A percentile compares a stretch with the other conserved stretches of the same genome.
Conservation (phyloP, 1,140 invertebrate genomes). For the Scaptomyza pallida region DNA sequence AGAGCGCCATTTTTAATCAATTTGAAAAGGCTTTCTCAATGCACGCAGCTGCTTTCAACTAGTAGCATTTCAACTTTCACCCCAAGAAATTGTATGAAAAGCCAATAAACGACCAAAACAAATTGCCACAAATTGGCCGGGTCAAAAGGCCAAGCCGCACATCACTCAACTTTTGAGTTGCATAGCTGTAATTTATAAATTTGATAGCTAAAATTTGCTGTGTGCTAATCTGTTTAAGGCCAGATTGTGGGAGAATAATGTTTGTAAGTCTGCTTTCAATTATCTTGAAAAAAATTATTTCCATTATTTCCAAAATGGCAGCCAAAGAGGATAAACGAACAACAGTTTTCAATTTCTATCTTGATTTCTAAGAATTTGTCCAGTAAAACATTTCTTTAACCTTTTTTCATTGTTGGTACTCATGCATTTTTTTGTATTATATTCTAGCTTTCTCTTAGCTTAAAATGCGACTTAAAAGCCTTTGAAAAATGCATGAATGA, state of each 20-base stretch:
- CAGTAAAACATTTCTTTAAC: too few species aligned
- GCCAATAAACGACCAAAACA: conserved; percentile 31
- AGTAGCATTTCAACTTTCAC: conserved; percentile 12
- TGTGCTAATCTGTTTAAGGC: neutral
- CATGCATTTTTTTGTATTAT: neutral
- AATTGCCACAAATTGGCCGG: conserved; percentile 35
- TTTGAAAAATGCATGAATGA: conserved; percentile 56
- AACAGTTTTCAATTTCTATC: neutral
- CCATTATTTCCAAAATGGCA: neutral
- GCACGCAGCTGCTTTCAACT: conserved; percentile 12
- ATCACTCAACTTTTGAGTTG: conserved; percentile 8
- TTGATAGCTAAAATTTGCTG: neutral
- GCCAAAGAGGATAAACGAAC: neutral
- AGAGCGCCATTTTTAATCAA: conserved; percentile 32
- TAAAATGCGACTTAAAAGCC: conserved; percentile 40
- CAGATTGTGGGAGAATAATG: neutral
- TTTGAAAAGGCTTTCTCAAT: conserved; percentile 22
- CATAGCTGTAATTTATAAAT: conserved; percentile 34
- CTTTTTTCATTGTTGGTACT: too few species aligned
- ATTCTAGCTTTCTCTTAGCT: neutral
- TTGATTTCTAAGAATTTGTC: neutral
- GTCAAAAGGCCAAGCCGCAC: conserved; percentile 24
- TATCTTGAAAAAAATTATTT: too few species aligned
- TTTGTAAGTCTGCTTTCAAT: neutral
- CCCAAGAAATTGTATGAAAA: conserved; percentile 7